Base-by-base conservation (phyloP, 1,140 invertebrate genomes). In the Aphidius ervi region DNA sequence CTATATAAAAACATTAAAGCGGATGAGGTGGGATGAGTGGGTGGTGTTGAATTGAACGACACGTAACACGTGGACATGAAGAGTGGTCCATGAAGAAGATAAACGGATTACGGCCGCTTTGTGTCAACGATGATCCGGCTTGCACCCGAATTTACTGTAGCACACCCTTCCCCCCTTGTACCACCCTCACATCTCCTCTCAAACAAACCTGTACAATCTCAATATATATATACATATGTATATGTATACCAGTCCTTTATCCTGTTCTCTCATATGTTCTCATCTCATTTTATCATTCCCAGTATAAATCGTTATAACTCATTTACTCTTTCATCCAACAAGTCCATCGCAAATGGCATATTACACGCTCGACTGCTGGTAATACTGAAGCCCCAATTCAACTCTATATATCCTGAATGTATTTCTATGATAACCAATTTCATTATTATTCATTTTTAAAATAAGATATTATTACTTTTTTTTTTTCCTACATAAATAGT, bases 361-460 rank as follows among this genome's bases (percentile, higher is more conserved):
- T 68, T 68, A 61, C 50, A 65, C 70, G 67, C 57, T 68, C 65
- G 68, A 68, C 66, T 65, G 63, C 46, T 46, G 46, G 63, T 64
- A 64, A 61, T 56, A 64, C 59, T 55, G 9, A 31, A 16, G 54
- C n/a, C 52, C n/a, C 65, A 63, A 55, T 63, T 52, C 65, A 64
- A 58, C 58, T 59, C 54, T 9, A 49, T 52, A 31, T 47, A 58
- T 37, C 46, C 53, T 57, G 56, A 42, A 59, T 60, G 66, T 71
- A 67, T 68, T 71, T 66, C 73, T 60, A 71, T 74, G 75, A 79
- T 79, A 79, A 79, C 72, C 73, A 74, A 78, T 74, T 74, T 78
- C 73, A 77, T 77, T 75, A 70, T 70, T 72, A 72, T 76, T 75
- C 69, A 73, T 73, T 31, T 43, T 31, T 31, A 3, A 31, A 31